Percentiles rank a stretch among this genome's conserved stretches.
phyloP scores from a whole-genome alignment of 2,888 invertebrate species.

The Catocala fraxini region DNA sequence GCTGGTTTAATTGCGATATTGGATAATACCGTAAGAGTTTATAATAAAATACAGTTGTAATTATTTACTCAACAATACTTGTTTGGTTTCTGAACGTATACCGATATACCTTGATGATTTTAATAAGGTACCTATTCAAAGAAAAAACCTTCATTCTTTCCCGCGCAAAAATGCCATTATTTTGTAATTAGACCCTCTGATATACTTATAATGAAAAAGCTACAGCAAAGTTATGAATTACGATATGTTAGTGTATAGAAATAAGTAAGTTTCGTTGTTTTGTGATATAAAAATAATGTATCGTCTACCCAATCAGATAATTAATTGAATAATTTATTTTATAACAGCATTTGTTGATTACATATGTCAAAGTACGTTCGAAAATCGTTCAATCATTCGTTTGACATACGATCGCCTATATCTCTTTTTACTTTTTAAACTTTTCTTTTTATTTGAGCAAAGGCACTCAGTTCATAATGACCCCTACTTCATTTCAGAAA shows the following conservation, averaged over 20 bases:
- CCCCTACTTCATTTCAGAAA: conserved; percentile 52
- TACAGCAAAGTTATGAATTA: no score
- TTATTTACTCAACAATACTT: not conserved
- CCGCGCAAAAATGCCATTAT: no score
- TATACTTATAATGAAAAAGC: no score
- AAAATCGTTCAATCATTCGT: conserved; percentile 28
- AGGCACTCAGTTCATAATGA: conserved; percentile 46
- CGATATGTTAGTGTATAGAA: no score
- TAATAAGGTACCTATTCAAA: no score
- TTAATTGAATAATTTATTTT: not conserved
- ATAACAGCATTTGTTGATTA: conserved; percentile 21
- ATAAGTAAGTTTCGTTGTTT: no score
- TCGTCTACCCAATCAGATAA: not conserved
- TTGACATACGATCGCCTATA: conserved; percentile 30
- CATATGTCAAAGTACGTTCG: conserved; percentile 23
- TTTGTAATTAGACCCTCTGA: no score
- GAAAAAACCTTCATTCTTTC: no score
- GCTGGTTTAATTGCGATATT: not conserved
- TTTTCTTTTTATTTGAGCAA: conserved; percentile 17
- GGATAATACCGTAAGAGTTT: no score
- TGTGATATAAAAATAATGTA: not conserved
- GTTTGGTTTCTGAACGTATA: no score
- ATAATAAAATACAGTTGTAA: not conserved
- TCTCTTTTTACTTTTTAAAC: conserved; percentile 22
- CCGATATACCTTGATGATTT: no score